A percentile compares a stretch with the other conserved stretches of the same genome.
Evolutionary conservation across 1,140 invertebrate genomes (phyloP).

Genomic region (Venturia canescens): DNA sequence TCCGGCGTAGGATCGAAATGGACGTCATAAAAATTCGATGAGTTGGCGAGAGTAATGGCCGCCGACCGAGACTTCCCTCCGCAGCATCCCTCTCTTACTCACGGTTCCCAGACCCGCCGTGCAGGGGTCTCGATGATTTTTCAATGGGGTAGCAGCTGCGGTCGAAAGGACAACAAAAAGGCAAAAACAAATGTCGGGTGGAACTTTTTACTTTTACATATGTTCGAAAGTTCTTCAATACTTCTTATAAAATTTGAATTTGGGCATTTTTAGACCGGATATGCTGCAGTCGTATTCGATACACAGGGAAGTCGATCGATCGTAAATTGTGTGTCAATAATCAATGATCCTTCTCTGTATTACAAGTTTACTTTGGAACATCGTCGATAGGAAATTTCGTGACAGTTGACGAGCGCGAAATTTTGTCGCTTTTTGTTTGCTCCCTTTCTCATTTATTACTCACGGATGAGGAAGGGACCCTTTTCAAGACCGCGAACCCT

Average conservation of each 20-base stretch:
- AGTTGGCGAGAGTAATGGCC: conserved; percentile 41
- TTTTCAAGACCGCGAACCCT: conserved; percentile 30
- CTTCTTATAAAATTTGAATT: too few relatives aligned
- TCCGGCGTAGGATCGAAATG: conserved; percentile 39
- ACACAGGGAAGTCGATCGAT: too few relatives aligned
- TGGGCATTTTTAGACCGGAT: too few relatives aligned
- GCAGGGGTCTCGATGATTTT: conserved; percentile 47
- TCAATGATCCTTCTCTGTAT: too few relatives aligned
- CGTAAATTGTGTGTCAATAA: too few relatives aligned
- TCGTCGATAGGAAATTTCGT: too few relatives aligned
- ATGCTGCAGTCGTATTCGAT: too few relatives aligned
- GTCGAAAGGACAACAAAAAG: conserved; percentile 33
- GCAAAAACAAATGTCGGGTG: background rate
- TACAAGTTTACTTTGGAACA: too few relatives aligned
- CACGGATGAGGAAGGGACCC: background rate
- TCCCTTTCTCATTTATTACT: background rate
- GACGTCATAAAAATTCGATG: conserved; percentile 46
- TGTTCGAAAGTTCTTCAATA: too few relatives aligned
- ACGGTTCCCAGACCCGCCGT: background rate
- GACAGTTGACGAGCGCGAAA: background rate
- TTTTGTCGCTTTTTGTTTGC: background rate
- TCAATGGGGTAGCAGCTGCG: conserved; percentile 49
- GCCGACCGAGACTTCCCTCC: background rate
- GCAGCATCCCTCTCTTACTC: background rate
- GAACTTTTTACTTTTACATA: background rate